Percentiles rank a stretch among this genome's conserved stretches.
Evolutionary conservation across 2,113 vertebrate genomes (phyloP).

Genomic region (Petromus typicus): DNA sequence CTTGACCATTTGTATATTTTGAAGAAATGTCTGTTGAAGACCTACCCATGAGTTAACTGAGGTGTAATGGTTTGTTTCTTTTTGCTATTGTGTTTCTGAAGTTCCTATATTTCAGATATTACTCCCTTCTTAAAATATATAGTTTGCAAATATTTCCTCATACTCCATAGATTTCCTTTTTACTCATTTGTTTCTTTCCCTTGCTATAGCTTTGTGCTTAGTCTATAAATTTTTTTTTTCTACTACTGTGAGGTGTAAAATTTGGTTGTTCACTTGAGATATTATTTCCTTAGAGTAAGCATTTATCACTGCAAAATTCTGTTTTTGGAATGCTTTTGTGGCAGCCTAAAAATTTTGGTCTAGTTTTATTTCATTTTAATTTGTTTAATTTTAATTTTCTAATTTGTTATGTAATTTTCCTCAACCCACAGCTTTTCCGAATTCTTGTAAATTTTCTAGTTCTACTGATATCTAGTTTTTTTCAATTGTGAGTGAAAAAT

Average conservation of each 20-base stretch:
- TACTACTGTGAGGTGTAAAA: neutral
- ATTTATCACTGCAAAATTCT: neutral
- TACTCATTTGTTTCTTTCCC: neutral
- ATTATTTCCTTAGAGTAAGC: neutral
- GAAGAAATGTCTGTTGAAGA: neutral
- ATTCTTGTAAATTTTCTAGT: neutral
- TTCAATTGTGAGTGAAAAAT: neutral
- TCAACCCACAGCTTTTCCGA: neutral
- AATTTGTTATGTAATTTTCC: neutral
- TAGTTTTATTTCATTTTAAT: neutral
- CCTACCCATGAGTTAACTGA: neutral
- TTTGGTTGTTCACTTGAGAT: neutral
- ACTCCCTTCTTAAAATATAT: neutral
- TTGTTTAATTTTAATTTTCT: neutral
- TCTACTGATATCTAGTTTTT: neutral
- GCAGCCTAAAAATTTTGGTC: neutral
- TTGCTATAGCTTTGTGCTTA: conserved; percentile 9
- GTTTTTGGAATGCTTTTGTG: neutral
- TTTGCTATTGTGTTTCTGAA: neutral
- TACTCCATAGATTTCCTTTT: neutral
- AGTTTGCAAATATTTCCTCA: neutral
- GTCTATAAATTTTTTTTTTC: neutral
- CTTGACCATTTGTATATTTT: neutral
- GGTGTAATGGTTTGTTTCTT: neutral
- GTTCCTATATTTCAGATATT: neutral